These are phyloP conservation scores for Serrognathus titanus DNA, from an alignment of 2,888 invertebrate genomes.

Conservation along the genomic window DNA sequence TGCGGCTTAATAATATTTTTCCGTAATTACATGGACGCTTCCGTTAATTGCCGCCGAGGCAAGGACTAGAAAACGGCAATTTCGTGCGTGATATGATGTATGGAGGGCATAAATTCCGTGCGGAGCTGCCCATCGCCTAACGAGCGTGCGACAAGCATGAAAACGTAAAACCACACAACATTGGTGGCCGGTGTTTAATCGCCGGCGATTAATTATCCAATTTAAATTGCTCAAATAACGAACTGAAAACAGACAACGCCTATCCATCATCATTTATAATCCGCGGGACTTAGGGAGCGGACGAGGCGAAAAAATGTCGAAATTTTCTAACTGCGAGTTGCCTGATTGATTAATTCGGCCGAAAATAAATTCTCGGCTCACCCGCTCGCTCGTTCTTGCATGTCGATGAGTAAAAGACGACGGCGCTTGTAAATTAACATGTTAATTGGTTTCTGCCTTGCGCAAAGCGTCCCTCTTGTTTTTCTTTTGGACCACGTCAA, in stretches of 20 bases:
- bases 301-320: slow-evolving; percentile 6
- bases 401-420: slow-evolving; percentile 4
- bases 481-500: slow-evolving; percentile 1
- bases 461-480: neutral
- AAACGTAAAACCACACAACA: neutral
- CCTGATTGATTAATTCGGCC: slow-evolving; percentile 36
- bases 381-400: neutral
- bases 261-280: slow-evolving; percentile 10
- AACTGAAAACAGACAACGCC: slow-evolving; percentile 4
- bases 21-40: no score
- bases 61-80: no score
- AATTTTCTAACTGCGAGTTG: slow-evolving; percentile 1
- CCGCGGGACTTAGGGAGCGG: neutral
- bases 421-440: slow-evolving; percentile 2
- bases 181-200: slow-evolving; percentile 6
- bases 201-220: slow-evolving; percentile 10
- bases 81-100: no score
- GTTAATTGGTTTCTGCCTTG: slow-evolving; percentile 3
- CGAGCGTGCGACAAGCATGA: no score
- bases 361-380: slow-evolving; percentile 7
- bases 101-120: no score
- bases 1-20: no score
- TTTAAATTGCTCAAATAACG: slow-evolving; percentile 1
- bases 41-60: no score
- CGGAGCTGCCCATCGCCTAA: no score